Evolutionary conservation across 1,140 invertebrate genomes (phyloP).

Genomic region (Drosophila chauvacae): DNA sequence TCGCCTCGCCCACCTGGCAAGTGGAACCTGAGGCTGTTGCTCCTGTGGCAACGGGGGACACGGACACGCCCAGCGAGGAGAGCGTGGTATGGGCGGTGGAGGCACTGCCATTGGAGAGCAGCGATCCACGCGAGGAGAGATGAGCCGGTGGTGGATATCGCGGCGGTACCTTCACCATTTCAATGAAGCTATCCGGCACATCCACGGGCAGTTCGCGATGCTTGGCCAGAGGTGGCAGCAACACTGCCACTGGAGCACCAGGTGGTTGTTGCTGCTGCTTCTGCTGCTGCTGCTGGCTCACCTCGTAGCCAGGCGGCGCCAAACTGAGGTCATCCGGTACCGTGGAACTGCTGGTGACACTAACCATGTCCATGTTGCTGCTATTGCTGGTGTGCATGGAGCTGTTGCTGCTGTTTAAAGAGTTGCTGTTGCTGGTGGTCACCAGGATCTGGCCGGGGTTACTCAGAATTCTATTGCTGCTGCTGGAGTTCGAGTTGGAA

Average conservation of each 20-base stretch:
- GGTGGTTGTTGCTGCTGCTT: constrained; percentile 12
- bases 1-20: constrained; percentile 26
- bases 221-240: constrained; percentile 48
- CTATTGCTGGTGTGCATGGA: constrained; percentile 63
- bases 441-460: constrained; percentile 9
- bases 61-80: constrained; percentile 56
- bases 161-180: constrained; percentile 90
- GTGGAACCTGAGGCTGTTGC: constrained; percentile 17
- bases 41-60: constrained; percentile 7
- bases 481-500: constrained; percentile 2
- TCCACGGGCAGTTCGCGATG: constrained; percentile 91
- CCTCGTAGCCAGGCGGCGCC: constrained; percentile 63
- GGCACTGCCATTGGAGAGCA: constrained; percentile 68
- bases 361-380: constrained; percentile 32
- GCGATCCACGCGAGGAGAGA: constrained; percentile 75
- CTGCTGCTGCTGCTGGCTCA: constrained; percentile 40
- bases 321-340: constrained; percentile 62
- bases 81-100: constrained; percentile 75
- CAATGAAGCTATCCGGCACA: constrained; percentile 91
- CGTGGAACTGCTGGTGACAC: constrained; percentile 52
- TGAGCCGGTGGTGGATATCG: constrained; percentile 88
- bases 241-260: constrained; percentile 14
- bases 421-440: constrained; percentile 51
- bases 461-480: constrained; percentile 5
- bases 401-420: constrained; percentile 65